These are phyloP conservation scores for Podarcis muralis DNA, from an alignment of 2,113 vertebrate species.

Conservation along the genomic window DNA sequence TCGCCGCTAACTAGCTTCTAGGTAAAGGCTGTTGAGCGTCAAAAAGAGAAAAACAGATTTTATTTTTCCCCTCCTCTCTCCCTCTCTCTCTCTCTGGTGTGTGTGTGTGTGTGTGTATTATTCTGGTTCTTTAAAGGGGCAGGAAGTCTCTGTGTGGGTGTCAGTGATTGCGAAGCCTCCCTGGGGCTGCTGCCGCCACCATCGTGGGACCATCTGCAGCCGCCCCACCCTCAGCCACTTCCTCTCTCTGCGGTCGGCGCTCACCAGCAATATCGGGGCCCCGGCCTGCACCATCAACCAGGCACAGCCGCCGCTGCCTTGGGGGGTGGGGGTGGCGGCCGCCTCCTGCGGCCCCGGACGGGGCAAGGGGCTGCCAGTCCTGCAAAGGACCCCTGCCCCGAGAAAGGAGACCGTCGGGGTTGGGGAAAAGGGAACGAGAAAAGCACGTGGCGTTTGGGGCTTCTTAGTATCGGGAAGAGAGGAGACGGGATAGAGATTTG, in stretches of 20 bases:
- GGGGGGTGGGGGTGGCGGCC: not conserved
- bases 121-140: conserved; percentile 73
- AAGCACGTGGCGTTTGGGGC: no score
- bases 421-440: no score
- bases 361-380: no score
- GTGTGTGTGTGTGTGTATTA: no score
- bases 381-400: no score
- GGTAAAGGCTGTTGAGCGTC: conserved; percentile 85
- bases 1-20: conserved; percentile 75
- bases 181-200: conserved; percentile 49
- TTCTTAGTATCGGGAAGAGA: no score
- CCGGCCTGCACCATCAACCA: conserved; percentile 64
- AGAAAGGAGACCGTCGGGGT: not conserved
- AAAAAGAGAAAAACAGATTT: conserved; percentile 82
- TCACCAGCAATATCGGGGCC: conserved; percentile 61
- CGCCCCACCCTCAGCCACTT: conserved; percentile 89
- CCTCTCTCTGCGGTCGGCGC: conserved; percentile 74
- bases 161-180: conserved; percentile 74
- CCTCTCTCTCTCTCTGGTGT: conserved; percentile 13
- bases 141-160: conserved; percentile 83
- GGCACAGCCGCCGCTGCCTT: not conserved
- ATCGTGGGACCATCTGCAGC: conserved; percentile 74
- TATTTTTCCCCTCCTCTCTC: conserved; percentile 50
- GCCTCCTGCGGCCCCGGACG: no score
- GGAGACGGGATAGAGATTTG: no score